These are phyloP conservation scores for Eristalis pertinax DNA, from an alignment of 2,888 invertebrate genomes.

Conservation along the genomic window DNA sequence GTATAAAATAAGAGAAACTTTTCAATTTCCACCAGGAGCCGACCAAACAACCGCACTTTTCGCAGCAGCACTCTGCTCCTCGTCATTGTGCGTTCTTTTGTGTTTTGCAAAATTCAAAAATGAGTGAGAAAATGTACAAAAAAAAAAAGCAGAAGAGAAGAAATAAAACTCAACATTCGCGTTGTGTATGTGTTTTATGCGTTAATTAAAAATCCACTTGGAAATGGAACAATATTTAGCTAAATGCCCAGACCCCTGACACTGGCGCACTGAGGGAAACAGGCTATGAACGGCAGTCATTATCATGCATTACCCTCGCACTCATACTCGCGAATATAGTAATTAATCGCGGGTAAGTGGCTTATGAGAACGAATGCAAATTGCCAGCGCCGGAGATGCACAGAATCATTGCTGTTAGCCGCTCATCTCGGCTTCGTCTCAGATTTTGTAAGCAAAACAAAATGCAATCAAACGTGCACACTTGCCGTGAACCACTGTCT, in stretches of 20 bases:
- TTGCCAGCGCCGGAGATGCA: constrained; percentile 34
- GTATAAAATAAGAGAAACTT: constrained; percentile 58
- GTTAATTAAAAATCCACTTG: constrained; percentile 67
- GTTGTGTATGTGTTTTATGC: constrained; percentile 42
- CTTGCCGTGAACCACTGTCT: no score
- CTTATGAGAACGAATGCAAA: constrained; percentile 61
- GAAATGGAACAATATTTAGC: constrained; percentile 57
- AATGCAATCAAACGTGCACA: no score
- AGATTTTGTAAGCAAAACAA: neutral
- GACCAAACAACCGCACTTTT: neutral
- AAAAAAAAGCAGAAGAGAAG: no score
- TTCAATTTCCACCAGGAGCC: constrained; percentile 43
- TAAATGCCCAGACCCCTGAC: constrained; percentile 42
- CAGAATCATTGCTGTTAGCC: constrained; percentile 48
- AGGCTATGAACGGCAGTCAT: constrained; percentile 40
- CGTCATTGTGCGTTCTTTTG: constrained; percentile 27
- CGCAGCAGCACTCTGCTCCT: neutral
- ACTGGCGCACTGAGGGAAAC: constrained; percentile 20
- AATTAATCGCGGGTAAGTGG: constrained; percentile 58
- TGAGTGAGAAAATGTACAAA: no score
- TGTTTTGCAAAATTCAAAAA: constrained; percentile 21
- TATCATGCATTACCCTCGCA: constrained; percentile 44
- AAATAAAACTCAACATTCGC: neutral
- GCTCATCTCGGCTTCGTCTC: constrained; percentile 23
- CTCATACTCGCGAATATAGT: constrained; percentile 40